phyloP scores from a whole-genome alignment of 1,140 invertebrate genomes.

The Magallana ariakensis region DNA sequence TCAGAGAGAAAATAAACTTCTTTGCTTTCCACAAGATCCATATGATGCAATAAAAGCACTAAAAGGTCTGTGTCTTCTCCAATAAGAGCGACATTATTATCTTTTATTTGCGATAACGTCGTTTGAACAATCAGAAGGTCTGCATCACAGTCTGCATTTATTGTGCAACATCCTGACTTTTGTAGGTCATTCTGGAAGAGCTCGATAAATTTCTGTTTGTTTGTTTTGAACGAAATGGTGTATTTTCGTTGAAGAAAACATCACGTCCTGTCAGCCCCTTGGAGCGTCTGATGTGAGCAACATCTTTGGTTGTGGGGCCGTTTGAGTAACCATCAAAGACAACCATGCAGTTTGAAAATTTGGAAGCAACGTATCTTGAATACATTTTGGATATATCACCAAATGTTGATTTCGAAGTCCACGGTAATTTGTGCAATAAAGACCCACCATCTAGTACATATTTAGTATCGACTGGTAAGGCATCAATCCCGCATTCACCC shows the following conservation, averaged over 20 bases:
- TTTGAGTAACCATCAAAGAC: constrained; percentile 49
- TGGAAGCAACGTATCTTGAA: constrained; percentile 19
- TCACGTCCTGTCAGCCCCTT: constrained; percentile 7
- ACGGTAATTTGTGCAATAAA: constrained; percentile 44
- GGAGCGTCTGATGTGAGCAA: constrained; percentile 24
- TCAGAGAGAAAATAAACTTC: constrained; percentile 2
- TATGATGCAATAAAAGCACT: constrained; percentile 30
- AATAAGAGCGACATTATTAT: constrained; percentile 24
- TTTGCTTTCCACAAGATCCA: neutral
- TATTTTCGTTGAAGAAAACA: constrained; percentile 30
- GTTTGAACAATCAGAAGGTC: constrained; percentile 38
- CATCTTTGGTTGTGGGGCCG: constrained; percentile 34
- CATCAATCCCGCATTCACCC: constrained; percentile 27
- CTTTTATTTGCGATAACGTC: neutral
- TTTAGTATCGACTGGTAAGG: neutral
- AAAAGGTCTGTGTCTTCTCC: constrained; percentile 47
- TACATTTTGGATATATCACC: constrained; percentile 22
- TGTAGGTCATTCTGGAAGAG: neutral
- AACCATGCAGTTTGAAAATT: constrained; percentile 28
- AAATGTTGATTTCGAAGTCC: constrained; percentile 24
- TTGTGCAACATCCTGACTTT: neutral
- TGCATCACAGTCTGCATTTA: constrained; percentile 38
- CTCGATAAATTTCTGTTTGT: neutral
- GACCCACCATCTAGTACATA: neutral
- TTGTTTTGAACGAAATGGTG: constrained; percentile 8